phyloP scores from a whole-genome alignment of 2,888 invertebrate genomes.

The Nymphalis polychloros region DNA sequence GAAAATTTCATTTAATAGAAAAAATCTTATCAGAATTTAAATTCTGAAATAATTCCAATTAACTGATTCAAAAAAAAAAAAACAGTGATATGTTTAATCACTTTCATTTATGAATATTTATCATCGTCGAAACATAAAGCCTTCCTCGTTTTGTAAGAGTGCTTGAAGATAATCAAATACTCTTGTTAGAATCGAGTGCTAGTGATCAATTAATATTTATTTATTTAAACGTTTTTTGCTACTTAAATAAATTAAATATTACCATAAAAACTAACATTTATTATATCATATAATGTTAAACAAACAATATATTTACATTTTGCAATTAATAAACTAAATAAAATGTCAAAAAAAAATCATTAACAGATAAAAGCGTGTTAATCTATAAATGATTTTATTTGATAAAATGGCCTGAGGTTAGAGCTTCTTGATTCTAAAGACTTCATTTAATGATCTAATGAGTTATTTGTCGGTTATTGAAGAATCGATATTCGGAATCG shows the following conservation, averaged over 20 bases:
- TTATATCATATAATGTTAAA: neutral
- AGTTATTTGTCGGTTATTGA: no score
- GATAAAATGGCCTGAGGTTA: no score
- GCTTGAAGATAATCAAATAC: conserved; percentile 35
- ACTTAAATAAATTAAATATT: conserved; percentile 25
- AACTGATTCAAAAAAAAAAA: neutral
- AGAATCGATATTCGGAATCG: no score
- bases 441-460: no score
- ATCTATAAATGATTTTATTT: no score
- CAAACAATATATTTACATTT: no score
- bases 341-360: no score
- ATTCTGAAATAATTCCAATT: neutral
- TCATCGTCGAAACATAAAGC: conserved; percentile 27
- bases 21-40: no score
- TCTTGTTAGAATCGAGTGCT: conserved; percentile 37
- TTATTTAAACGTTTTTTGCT: conserved; percentile 35
- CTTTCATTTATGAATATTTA: neutral
- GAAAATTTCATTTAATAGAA: neutral
- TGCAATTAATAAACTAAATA: no score
- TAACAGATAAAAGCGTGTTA: no score
- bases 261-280: conserved; percentile 5
- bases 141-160: conserved; percentile 37
- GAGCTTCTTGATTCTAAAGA: no score
- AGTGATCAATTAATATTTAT: conserved; percentile 39
- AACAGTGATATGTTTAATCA: neutral